These are phyloP conservation scores for Sphecodes monilicornis DNA, from an alignment of 2,888 invertebrate genomes.

Conservation along the genomic window DNA sequence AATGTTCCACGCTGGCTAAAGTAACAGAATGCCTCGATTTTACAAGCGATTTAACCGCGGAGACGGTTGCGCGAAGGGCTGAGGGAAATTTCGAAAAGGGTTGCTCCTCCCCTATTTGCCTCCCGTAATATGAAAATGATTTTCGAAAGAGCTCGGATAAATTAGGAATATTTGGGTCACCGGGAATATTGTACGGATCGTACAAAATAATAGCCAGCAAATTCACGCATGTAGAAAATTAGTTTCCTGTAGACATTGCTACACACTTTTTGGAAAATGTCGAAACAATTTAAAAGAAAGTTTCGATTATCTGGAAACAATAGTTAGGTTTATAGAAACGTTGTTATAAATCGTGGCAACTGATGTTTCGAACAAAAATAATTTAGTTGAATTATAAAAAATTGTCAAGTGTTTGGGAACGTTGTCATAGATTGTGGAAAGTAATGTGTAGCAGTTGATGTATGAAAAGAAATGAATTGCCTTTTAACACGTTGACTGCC, in stretches of 20 bases:
- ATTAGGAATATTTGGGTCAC: background rate
- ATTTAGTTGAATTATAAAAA: background rate
- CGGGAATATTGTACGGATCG: background rate
- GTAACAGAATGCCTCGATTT: constrained; percentile 28
- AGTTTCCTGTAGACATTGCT: background rate
- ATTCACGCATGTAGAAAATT: background rate
- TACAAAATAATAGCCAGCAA: background rate
- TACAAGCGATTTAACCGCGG: constrained; percentile 4
- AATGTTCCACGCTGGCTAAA: constrained; percentile 1
- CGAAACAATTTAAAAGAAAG: background rate
- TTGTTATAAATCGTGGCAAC: no score
- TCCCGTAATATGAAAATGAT: background rate
- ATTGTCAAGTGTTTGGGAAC: no score
- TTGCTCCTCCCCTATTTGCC: background rate
- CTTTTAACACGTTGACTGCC: no score
- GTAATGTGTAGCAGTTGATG: no score
- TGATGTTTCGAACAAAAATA: background rate
- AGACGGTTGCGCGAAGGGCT: background rate
- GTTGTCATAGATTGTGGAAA: no score
- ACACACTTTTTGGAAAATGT: background rate
- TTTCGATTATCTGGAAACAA: background rate
- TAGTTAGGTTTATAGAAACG: background rate
- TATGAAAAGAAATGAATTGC: no score
- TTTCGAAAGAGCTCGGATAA: background rate
- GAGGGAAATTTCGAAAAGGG: background rate